phyloP scores from a whole-genome alignment of 2,113 vertebrate genomes.

The Nyctibius bracteatus region DNA sequence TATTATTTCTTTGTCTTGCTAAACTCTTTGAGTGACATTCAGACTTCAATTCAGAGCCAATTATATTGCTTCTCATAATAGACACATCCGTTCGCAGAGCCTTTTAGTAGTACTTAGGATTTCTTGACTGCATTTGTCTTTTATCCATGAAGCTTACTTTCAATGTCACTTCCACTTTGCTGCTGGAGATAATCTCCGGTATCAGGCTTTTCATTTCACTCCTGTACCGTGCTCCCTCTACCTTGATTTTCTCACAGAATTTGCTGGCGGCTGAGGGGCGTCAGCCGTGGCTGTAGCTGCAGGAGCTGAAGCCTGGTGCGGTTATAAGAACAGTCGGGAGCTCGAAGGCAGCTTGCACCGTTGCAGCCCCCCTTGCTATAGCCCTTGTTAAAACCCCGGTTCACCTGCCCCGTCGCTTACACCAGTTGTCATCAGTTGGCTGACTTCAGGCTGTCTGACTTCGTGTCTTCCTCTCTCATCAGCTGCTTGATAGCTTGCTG shows the following conservation, averaged over 20 bases:
- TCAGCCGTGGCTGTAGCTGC: background rate
- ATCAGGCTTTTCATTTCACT: background rate
- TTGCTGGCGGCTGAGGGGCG: background rate
- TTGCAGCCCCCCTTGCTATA: background rate
- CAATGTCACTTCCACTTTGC: constrained; percentile 10
- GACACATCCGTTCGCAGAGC: background rate
- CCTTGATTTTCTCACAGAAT: background rate
- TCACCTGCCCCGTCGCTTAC: background rate
- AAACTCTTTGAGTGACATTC: constrained; percentile 40
- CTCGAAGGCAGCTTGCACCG: accelerated
- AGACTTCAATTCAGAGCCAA: constrained; percentile 19
- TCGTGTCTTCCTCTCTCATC: background rate
- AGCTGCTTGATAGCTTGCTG: constrained; percentile 34
- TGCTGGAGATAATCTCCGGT: background rate
- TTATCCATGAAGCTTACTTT: constrained; percentile 1
- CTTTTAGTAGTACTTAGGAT: constrained; percentile 32
- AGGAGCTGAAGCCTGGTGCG: background rate
- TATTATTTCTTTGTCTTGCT: constrained; percentile 16
- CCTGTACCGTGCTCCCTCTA: background rate
- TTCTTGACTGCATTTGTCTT: constrained; percentile 28
- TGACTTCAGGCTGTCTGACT: constrained; percentile 40
- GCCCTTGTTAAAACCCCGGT: background rate
- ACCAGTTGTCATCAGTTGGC: constrained; percentile 42
- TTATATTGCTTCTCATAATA: constrained; percentile 26
- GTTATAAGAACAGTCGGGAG: background rate